Conservation (phyloP, 2,113 vertebrate species). For the Galbula dea region DNA sequence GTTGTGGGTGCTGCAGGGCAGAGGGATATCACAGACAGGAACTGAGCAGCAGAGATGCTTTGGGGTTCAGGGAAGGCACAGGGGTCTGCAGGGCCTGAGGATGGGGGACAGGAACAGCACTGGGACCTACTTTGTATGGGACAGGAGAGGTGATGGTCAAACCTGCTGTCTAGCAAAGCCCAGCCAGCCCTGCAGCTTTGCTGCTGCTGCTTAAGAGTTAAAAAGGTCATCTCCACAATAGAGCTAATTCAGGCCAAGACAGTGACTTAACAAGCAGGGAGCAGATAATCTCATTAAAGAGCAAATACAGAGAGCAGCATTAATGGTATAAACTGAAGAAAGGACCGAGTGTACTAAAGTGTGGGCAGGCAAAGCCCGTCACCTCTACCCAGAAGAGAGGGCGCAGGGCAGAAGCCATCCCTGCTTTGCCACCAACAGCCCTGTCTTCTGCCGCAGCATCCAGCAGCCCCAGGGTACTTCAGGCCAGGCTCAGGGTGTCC, state of each 20-base stretch:
- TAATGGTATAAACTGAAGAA: constrained; percentile 11
- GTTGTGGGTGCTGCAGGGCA: neutral
- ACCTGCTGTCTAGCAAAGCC: neutral
- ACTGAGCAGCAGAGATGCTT: neutral
- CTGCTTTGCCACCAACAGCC: neutral
- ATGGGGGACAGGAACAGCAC: neutral
- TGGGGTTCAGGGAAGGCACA: neutral
- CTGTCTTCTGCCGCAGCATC: neutral
- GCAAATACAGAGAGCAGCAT: constrained; percentile 22
- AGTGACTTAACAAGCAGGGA: constrained; percentile 24
- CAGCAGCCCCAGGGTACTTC: neutral
- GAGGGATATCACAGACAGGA: neutral
- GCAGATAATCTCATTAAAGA: constrained; percentile 53
- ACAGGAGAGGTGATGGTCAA: fast-evolving
- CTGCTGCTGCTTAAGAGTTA: neutral
- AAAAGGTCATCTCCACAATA: constrained; percentile 48
- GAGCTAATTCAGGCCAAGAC: constrained; percentile 52
- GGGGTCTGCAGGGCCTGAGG: neutral
- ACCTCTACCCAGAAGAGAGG: neutral
- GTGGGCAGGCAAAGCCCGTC: neutral
- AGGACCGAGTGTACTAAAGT: neutral
- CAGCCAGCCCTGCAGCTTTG: neutral
- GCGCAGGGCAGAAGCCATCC: neutral
- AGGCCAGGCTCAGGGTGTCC: neutral
- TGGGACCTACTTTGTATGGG: neutral